Evolutionary conservation across 2,797 vertebrate genomes (phyloP), one percentile per base, ranked within the genome.

Genomic region (Coregonus suidteri): DNA sequence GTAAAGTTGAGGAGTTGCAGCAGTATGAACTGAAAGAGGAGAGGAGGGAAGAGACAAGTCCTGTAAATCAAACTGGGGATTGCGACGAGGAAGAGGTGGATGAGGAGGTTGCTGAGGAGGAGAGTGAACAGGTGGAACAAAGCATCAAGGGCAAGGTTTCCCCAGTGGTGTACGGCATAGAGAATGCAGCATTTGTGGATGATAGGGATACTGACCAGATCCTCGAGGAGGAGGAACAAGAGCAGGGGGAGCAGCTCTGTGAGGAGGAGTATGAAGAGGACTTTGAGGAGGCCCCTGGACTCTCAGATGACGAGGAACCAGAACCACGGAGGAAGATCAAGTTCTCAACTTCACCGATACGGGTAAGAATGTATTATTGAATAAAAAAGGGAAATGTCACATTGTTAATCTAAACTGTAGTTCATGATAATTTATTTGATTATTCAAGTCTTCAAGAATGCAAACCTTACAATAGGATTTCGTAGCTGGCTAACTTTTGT

Each of bases 161-260:
- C 53, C 92, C 95, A 1, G 89, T 85, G 13, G 92, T 94, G 83
- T 96, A 93, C 54, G 97, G 97, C 73, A 97, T 98, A 83, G 97
- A 97, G 89, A 98, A 98, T 59, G 96, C 92, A 62, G 97, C 95
- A 15, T 98, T 97, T 94, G 94, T 96, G 88, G 96, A 96, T 86
- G 95, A 96, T 77, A 94, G 92, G 85, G 94, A 95, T 83, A 83
- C 88, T 56, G 95, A 95, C 69, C 81, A 92, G 80, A 89, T 93
- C 90, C 92, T 93, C 51, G 92, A 87, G 0, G 87, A 86, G 3
- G 93, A 92, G 2, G 90, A 82, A 0, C 89, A 91, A 0, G 88
- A 89, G 0, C 92, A 91, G 35, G 81, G 82, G 31, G 75, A 80
- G 4, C 96, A 1, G 96, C 97, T 83, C 4, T 92, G 91, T 53